Conservation (phyloP, 2,113 vertebrate genomes). For the Mus spicilegus region DNA sequence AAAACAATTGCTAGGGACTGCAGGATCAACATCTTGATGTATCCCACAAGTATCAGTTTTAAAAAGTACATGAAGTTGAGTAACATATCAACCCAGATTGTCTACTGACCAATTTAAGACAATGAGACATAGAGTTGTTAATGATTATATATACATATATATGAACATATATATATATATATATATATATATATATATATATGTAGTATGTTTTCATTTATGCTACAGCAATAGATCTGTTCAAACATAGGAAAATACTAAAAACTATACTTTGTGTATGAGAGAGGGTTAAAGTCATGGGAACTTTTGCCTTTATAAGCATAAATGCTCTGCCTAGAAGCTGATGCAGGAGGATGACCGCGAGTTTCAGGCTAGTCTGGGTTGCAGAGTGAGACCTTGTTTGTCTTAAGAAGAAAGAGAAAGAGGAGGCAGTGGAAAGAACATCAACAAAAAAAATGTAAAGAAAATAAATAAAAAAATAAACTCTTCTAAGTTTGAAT, state of each 20-base stretch:
- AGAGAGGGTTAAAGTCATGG: neutral
- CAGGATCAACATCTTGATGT: conserved; percentile 19
- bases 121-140: neutral
- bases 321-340: neutral
- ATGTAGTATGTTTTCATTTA: neutral
- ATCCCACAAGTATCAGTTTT: neutral
- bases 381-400: neutral
- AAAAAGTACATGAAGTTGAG: neutral
- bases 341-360: neutral
- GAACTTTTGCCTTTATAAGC: conserved; percentile 26
- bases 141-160: neutral
- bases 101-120: neutral
- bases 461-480: neutral
- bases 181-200: neutral
- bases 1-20: conserved; percentile 20
- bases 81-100: neutral
- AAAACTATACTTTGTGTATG: neutral
- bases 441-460: neutral
- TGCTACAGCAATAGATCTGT: neutral
- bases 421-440: neutral
- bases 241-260: neutral
- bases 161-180: no score
- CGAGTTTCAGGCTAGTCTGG: neutral
- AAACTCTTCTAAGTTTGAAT: conserved; percentile 17
- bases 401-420: neutral